Base-by-base conservation (phyloP, 2,888 invertebrate genomes). In the Volucella inflata region DNA sequence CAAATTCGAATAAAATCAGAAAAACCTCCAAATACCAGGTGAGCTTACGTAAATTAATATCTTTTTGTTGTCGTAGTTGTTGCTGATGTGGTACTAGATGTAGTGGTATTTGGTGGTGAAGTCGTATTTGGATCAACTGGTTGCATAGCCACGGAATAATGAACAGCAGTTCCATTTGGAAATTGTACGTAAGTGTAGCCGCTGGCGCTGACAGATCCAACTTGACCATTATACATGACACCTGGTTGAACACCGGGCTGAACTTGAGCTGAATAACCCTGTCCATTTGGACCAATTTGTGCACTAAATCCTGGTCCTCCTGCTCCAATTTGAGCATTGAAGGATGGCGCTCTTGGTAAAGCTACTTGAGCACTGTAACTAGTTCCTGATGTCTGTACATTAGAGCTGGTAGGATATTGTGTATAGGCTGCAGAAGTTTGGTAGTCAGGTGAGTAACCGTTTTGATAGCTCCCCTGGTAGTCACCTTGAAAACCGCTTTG, bases 121-220 rank as follows among this genome's bases (percentile, higher is more conserved):
- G 30, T 8, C 1, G n/a, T 46, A 12, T 17, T 21, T 42, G 10
- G 60, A 30, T 59, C 75, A 9, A 68, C 68, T 14, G 68, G 76
- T 38, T 68, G 60, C 68, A 68, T 77, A 8, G 76, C 76, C 6
- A 77, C 68, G 16, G 51, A 16, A 38, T 77, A 77, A 46, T 77
- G 76, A 6, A 77, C 21, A 2, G 60, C 40, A 1, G 76, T 77
- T 8, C 68, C 76, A 21, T 77, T 68, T 4, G 76, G 76, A 38
- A 60, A 77, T 8, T 77, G 59, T 6, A 77, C 68, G 50, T 38
- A 60, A 2, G 76, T 77, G 60, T 68, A 77, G 14, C 76, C 76
- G 17, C 3, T 77, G 0, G 67, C 38, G 11, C 65, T 48, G 9
- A 44, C 57, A 8, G 55, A 38, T 10, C 46, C 14, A 11, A 17